These are phyloP conservation scores for Scolopax rusticola DNA, from an alignment of 2,797 vertebrate genomes.

Conservation along the genomic window DNA sequence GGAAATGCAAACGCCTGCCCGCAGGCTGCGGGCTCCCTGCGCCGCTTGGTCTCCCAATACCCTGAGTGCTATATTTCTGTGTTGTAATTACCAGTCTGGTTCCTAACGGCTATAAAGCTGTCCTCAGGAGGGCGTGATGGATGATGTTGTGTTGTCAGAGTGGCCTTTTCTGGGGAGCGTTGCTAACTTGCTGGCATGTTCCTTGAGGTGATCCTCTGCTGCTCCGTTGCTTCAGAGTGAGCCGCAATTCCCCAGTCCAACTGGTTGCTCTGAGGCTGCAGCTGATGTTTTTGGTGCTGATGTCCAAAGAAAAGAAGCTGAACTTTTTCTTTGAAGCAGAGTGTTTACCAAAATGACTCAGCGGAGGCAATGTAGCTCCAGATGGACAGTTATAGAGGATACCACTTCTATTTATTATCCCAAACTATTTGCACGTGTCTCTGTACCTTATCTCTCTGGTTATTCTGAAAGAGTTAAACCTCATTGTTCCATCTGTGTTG, in stretches of 20 bases:
- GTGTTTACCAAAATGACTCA: neutral
- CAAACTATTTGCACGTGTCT: neutral
- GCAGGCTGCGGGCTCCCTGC: neutral
- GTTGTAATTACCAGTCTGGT: neutral
- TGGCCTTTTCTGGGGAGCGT: neutral
- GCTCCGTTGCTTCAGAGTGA: neutral
- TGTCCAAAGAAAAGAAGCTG: neutral
- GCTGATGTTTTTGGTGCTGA: neutral
- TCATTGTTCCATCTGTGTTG: neutral
- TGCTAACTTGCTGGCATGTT: neutral
- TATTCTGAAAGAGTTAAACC: neutral
- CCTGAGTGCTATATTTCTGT: neutral
- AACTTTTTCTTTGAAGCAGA: neutral
- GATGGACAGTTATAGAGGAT: neutral
- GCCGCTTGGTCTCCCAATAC: neutral
- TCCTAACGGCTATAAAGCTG: neutral
- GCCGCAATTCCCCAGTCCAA: neutral
- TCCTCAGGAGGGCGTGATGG: neutral
- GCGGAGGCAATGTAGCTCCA: neutral
- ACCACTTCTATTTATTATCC: neutral
- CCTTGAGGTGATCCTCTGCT: conserved; percentile 46
- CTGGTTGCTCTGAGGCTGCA: neutral
- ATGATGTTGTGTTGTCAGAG: neutral
- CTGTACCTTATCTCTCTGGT: neutral
- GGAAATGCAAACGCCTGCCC: neutral